These are phyloP conservation scores for Sphyrna mokarran DNA, from an alignment of 2,113 vertebrate genomes.

Conservation along the genomic window DNA sequence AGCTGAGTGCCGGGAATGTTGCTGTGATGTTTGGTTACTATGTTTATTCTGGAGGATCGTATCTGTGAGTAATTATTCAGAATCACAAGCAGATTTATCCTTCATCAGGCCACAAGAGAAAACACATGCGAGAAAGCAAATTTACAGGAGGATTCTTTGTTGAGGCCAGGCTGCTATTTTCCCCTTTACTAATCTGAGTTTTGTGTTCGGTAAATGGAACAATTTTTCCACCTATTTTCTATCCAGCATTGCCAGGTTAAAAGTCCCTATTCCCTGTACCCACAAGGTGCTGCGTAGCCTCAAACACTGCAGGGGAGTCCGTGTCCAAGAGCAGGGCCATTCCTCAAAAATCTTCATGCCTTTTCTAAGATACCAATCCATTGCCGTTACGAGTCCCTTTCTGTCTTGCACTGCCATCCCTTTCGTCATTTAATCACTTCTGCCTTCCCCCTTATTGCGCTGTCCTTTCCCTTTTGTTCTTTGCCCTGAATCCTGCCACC, in stretches of 20 bases:
- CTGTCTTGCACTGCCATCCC: not conserved
- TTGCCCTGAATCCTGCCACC: not conserved
- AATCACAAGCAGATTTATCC: slow-evolving; percentile 32
- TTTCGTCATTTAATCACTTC: not conserved
- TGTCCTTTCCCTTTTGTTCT: not conserved
- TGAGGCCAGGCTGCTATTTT: not conserved
- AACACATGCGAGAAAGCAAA: not conserved
- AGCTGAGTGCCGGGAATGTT: not conserved
- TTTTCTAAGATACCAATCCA: slow-evolving; percentile 1
- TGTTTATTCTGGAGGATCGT: slow-evolving; percentile 4
- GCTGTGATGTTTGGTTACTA: slow-evolving; percentile 9
- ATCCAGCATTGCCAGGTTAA: not conserved
- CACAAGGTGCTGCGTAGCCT: not conserved
- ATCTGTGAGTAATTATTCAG: slow-evolving; percentile 23
- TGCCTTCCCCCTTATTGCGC: not conserved
- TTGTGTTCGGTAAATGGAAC: not conserved
- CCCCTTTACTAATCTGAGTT: not conserved
- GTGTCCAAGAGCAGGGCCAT: not conserved
- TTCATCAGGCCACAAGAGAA: not conserved
- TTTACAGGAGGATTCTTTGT: slow-evolving; percentile 22
- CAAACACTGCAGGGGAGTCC: not conserved
- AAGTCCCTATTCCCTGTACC: too few species aligned
- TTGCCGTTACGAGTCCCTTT: not conserved
- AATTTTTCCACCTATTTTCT: not conserved
- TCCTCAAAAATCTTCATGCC: not conserved